phyloP scores from a whole-genome alignment of 2,797 vertebrate genomes.

The Galago senegalensis region DNA sequence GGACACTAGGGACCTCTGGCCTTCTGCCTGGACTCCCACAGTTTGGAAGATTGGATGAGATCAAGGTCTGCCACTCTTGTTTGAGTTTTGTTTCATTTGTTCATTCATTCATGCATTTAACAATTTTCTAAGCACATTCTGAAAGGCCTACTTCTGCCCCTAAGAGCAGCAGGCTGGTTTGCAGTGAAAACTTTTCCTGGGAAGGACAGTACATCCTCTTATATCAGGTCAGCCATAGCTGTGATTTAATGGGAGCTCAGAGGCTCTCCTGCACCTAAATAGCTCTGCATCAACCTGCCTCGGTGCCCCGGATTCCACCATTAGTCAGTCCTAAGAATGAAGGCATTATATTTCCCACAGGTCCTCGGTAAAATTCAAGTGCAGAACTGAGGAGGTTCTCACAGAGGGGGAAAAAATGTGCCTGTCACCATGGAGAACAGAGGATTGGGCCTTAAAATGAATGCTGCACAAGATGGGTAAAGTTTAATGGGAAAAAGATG shows the following conservation, averaged over 20 bases:
- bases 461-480: not conserved
- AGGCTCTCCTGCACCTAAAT: slow-evolving; percentile 4
- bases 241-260: slow-evolving; percentile 50
- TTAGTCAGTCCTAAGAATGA: slow-evolving; percentile 27
- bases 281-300: slow-evolving; percentile 53
- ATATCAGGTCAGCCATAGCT: not conserved
- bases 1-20: not conserved
- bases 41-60: not conserved
- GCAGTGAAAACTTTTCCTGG: not conserved
- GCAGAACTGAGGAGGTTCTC: not conserved
- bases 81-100: not conserved
- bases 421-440: not conserved
- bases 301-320: not conserved
- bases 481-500: not conserved
- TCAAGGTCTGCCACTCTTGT: not conserved
- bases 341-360: slow-evolving; percentile 55
- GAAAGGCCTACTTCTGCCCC: not conserved
- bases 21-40: not conserved
- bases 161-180: not conserved
- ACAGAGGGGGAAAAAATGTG: not conserved
- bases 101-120: not conserved
- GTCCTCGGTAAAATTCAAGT: not conserved
- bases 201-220: not conserved
- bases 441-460: not conserved
- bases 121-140: not conserved